Conservation (phyloP, 2,113 vertebrate genomes). For the Phasianus colchicus region DNA sequence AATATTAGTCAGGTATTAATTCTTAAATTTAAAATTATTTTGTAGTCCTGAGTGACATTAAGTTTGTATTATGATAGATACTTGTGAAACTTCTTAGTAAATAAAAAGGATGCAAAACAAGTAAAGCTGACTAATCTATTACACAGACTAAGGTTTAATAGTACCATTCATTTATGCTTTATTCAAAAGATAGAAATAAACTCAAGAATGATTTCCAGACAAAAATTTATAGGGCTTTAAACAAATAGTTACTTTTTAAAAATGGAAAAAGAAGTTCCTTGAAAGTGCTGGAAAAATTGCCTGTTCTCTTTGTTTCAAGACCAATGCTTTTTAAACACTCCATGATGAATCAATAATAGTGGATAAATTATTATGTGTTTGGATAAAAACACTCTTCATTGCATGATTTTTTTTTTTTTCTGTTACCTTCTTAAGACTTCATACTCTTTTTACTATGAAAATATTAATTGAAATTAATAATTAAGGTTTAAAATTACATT, state of each 20-base stretch:
- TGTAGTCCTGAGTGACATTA: constrained; percentile 39
- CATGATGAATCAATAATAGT: background rate
- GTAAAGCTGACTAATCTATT: background rate
- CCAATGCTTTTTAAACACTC: background rate
- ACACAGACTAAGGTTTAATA: background rate
- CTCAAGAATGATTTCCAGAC: background rate
- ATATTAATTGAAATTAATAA: background rate
- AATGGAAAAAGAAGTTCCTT: background rate
- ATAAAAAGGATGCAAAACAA: background rate
- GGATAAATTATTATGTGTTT: background rate
- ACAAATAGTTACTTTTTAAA: background rate
- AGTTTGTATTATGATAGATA: constrained; percentile 59
- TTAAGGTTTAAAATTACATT: background rate
- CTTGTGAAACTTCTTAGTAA: constrained; percentile 7
- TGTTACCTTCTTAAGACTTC: background rate
- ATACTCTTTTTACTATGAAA: background rate
- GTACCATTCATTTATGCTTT: background rate
- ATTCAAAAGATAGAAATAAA: background rate
- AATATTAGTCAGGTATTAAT: constrained; percentile 73
- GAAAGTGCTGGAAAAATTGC: background rate
- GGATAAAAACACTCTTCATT: background rate
- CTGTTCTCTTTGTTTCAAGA: background rate
- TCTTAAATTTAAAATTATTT: constrained; percentile 63
- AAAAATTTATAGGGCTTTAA: background rate
- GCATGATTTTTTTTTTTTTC: fast-evolving